phyloP scores from a whole-genome alignment of 2,113 vertebrate species.

The Dasyornis broadbenti region DNA sequence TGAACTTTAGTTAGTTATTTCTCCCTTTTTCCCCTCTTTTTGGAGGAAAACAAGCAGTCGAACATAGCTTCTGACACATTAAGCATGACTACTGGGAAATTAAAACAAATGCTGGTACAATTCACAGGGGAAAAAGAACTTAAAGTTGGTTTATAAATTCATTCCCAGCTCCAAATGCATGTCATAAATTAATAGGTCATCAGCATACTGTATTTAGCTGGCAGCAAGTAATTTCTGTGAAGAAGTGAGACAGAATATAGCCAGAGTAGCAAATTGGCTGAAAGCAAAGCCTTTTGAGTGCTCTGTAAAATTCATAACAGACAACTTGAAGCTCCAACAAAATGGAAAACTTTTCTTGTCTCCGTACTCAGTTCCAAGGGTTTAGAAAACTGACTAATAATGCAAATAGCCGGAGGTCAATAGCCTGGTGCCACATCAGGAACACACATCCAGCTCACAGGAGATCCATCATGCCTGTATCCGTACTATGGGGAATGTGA shows the following conservation, averaged over 20 bases:
- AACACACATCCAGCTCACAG: neutral
- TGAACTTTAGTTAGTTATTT: conserved; percentile 38
- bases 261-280: neutral
- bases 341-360: conserved; percentile 38
- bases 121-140: conserved; percentile 7
- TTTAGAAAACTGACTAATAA: conserved; percentile 71
- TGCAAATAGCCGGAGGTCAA: conserved; percentile 68
- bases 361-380: conserved; percentile 17
- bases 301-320: neutral
- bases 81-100: conserved; percentile 29
- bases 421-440: conserved; percentile 55
- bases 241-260: conserved; percentile 3
- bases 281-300: neutral
- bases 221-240: neutral
- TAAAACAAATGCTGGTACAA: conserved; percentile 47
- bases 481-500: neutral
- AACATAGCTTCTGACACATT: conserved; percentile 39
- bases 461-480: neutral
- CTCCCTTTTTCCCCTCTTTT: neutral
- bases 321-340: conserved; percentile 1
- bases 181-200: conserved; percentile 49
- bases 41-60: neutral
- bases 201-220: conserved; percentile 40
- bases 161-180: conserved; percentile 32
- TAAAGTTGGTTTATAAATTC: conserved; percentile 56